These are phyloP conservation scores for Siderastrea radians DNA, from an alignment of 92 coral and sea anemone species.

Conservation along the genomic window DNA sequence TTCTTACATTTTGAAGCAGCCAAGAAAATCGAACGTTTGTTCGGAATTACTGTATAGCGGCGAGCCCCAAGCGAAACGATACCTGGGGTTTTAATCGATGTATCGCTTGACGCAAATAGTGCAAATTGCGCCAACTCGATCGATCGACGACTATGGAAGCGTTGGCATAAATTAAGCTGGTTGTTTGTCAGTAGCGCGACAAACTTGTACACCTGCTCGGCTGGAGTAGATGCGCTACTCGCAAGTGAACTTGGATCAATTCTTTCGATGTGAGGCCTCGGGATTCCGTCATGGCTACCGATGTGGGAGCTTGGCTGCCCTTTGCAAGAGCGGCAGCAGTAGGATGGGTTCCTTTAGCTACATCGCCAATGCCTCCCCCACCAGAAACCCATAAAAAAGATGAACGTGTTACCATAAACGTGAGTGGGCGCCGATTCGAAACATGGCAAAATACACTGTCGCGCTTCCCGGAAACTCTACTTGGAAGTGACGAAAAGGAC, in stretches of 20 bases:
- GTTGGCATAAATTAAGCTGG: slow-evolving; percentile 80
- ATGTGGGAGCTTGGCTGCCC: slow-evolving; percentile 99
- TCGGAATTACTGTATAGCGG: slow-evolving; percentile 15
- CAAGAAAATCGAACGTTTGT: slow-evolving; percentile 38
- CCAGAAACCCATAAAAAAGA: slow-evolving; percentile 95
- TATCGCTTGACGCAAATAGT: slow-evolving; percentile 27
- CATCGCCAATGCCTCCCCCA: slow-evolving; percentile 99
- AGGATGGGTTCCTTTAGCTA: slow-evolving; percentile 99
- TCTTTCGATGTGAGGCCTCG: slow-evolving; percentile 55
- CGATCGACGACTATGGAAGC: slow-evolving; percentile 27
- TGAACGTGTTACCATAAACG: slow-evolving; percentile 97
- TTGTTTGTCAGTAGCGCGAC: slow-evolving; percentile 46
- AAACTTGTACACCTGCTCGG: slow-evolving; percentile 66
- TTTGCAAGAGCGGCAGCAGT: slow-evolving; percentile 99
- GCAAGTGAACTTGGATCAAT: slow-evolving; percentile 24
- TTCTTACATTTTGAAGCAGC: slow-evolving; percentile 46
- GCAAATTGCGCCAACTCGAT: slow-evolving; percentile 35
- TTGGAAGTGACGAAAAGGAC: slow-evolving; percentile 98
- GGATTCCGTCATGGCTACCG: slow-evolving; percentile 92
- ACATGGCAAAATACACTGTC: slow-evolving; percentile 99
- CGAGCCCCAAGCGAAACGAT: slow-evolving; percentile 11
- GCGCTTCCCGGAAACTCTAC: slow-evolving; percentile 97
- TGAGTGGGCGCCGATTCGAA: slow-evolving; percentile 99
- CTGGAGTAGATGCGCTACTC: slow-evolving; percentile 51
- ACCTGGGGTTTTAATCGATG: slow-evolving; percentile 33